Conservation (phyloP, 2,797 vertebrate species). For the Gephyroberyx darwinii region DNA sequence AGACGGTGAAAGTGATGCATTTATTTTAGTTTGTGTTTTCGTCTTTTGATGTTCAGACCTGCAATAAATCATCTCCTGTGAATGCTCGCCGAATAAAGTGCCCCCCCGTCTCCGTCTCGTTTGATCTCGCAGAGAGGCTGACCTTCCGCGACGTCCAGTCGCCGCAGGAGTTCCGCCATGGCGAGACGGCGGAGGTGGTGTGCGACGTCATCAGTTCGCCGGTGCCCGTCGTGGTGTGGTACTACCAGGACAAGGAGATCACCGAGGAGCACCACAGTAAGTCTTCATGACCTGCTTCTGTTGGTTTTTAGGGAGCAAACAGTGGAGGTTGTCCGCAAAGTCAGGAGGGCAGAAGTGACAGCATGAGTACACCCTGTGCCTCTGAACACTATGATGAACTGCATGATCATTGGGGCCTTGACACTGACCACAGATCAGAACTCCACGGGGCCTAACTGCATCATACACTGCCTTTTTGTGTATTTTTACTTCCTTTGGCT, state of each 20-base stretch:
- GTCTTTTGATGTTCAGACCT: conserved; percentile 54
- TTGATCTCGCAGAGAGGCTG: conserved; percentile 88
- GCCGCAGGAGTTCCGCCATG: conserved; percentile 95
- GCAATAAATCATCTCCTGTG: conserved; percentile 25
- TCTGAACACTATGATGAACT: no score
- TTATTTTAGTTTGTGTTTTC: conserved; percentile 8
- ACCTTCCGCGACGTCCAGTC: conserved; percentile 91
- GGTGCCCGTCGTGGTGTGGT: conserved; percentile 93
- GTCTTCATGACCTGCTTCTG: conserved; percentile 41
- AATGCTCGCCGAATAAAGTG: neutral
- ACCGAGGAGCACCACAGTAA: conserved; percentile 91
- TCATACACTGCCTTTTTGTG: neutral
- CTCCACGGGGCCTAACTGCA: neutral
- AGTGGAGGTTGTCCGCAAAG: neutral
- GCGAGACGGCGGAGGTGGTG: conserved; percentile 92
- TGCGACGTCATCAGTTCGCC: conserved; percentile 95
- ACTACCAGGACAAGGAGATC: conserved; percentile 93
- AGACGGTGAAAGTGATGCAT: neutral
- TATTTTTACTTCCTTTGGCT: neutral
- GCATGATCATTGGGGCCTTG: no score
- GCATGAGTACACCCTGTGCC: no score
- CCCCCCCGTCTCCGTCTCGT: conserved; percentile 35
- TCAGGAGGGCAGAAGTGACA: no score
- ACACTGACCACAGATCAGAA: no score
- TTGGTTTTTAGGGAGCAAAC: neutral